Evolutionary conservation across 2,797 vertebrate species (phyloP).

Genomic region (Coluber constrictor): DNA sequence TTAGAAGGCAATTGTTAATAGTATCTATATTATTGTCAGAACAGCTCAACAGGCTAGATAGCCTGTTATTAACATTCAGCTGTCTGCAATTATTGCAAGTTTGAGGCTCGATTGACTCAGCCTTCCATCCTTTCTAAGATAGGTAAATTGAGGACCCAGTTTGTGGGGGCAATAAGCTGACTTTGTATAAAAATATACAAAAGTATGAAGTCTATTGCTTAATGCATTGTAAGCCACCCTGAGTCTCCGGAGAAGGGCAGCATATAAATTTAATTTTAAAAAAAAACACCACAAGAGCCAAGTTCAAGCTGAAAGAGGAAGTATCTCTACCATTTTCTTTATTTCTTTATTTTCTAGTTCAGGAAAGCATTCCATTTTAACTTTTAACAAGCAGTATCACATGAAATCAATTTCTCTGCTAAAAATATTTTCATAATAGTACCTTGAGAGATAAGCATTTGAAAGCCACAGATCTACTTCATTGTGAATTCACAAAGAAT

Average conservation of each 20-base stretch:
- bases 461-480: not conserved
- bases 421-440: not conserved
- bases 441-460: not conserved
- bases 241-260: no score
- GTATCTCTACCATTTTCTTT: not conserved
- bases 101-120: no score
- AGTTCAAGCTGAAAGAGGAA: not conserved
- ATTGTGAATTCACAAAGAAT: not conserved
- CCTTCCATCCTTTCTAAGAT: no score
- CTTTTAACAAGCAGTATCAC: not conserved
- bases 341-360: not conserved
- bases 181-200: no score
- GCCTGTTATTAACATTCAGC: no score
- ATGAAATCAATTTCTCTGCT: not conserved
- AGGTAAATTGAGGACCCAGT: no score
- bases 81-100: no score
- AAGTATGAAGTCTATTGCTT: no score
- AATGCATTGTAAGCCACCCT: no score
- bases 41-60: no score
- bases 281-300: not conserved
- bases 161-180: no score
- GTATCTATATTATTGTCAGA: not conserved
- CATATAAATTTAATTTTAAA: no score
- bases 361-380: not conserved
- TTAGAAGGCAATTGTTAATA: not conserved